Percentiles rank a stretch among this genome's conserved stretches.
phyloP scores from a whole-genome alignment of 2,113 vertebrate species.

The Tympanuchus pallidicinctus region DNA sequence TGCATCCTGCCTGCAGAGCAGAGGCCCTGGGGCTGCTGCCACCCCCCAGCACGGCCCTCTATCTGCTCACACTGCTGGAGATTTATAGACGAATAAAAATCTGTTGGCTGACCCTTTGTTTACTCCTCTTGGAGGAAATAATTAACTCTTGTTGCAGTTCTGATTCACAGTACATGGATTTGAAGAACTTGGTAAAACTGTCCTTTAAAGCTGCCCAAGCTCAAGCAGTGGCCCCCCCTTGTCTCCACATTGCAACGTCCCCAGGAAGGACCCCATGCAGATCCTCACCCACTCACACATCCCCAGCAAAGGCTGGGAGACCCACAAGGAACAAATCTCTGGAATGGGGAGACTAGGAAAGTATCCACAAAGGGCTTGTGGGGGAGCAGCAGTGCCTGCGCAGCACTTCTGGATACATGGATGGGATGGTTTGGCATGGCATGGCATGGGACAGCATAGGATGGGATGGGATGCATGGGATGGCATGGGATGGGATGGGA shows the following conservation, averaged over 20 bases:
- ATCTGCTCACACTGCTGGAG: fast-evolving
- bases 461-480: neutral
- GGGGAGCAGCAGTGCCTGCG: neutral
- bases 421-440: neutral
- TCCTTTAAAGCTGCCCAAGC: neutral
- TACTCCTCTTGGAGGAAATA: neutral
- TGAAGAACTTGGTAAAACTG: neutral
- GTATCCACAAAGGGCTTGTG: fast-evolving
- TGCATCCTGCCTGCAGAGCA: neutral
- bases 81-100: neutral
- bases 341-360: fast-evolving
- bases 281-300: neutral
- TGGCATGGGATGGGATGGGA: no score
- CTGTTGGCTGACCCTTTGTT: neutral
- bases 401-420: no score
- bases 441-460: neutral
- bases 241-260: fast-evolving
- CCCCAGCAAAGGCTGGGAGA: neutral
- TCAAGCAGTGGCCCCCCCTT: fast-evolving
- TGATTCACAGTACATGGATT: neutral
- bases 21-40: fast-evolving
- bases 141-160: neutral
- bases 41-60: neutral
- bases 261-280: neutral
- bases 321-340: neutral